phyloP scores from a whole-genome alignment of 2,113 vertebrate species.

The Notechis scutatus region DNA sequence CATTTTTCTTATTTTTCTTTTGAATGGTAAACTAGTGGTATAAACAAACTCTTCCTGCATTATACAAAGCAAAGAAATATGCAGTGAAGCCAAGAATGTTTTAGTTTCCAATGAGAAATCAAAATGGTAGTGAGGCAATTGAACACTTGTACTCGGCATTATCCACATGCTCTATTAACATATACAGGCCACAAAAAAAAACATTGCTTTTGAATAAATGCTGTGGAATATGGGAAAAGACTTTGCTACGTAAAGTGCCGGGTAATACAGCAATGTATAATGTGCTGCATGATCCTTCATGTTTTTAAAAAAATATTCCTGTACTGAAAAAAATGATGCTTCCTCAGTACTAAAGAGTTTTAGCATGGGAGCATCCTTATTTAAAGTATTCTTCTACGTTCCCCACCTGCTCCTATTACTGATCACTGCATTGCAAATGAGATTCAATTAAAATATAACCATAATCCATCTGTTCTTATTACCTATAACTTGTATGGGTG shows the following conservation, averaged over 20 bases:
- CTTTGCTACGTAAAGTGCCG: not conserved
- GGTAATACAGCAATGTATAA: not conserved
- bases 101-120: not conserved
- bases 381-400: not conserved
- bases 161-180: not conserved
- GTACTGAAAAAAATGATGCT: not conserved
- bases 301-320: not conserved
- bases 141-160: not conserved
- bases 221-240: not conserved
- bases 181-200: not conserved
- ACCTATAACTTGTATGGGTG: not conserved
- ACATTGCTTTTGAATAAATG: not conserved
- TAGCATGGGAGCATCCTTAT: not conserved
- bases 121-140: not conserved
- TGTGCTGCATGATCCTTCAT: not conserved
- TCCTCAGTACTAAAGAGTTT: not conserved
- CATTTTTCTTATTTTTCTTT: not conserved
- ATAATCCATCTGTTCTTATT: conserved; percentile 38
- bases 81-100: not conserved
- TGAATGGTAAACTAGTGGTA: not conserved
- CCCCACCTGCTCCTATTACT: rapidly evolving
- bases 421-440: not conserved
- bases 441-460: conserved; percentile 15
- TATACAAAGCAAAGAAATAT: not conserved
- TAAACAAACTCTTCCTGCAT: not conserved